Conservation (phyloP, 2,888 invertebrate species). For the Apocheima hispidaria region DNA sequence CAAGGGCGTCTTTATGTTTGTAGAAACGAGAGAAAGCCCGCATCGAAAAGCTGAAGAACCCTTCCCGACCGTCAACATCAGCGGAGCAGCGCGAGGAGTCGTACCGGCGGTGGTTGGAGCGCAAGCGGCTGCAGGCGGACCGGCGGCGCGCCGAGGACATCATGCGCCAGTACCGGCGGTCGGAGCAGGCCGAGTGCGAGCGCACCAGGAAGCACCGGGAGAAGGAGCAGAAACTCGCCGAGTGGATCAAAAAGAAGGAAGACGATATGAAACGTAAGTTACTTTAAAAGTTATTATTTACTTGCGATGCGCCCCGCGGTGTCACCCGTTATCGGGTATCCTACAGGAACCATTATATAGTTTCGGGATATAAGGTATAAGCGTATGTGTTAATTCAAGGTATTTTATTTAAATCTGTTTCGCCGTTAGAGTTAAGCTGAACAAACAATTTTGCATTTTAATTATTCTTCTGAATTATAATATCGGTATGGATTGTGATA, state of each 20-base stretch:
- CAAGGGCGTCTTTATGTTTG: neutral
- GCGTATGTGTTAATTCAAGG: too few relatives aligned
- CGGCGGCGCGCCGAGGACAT: constrained; percentile 74
- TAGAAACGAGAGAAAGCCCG: constrained; percentile 73
- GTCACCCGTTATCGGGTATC: too few relatives aligned
- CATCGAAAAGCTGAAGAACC: constrained; percentile 62
- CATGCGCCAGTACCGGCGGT: constrained; percentile 66
- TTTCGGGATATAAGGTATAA: too few relatives aligned
- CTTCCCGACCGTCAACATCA: constrained; percentile 57
- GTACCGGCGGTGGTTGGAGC: constrained; percentile 83
- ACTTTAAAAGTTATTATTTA: too few relatives aligned
- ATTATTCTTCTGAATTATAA: too few relatives aligned
- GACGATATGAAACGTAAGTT: constrained; percentile 84
- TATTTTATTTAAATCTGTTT: too few relatives aligned
- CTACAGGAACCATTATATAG: too few relatives aligned
- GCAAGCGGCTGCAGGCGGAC: constrained; percentile 75
- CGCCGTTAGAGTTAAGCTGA: too few relatives aligned
- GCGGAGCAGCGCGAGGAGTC: constrained; percentile 80
- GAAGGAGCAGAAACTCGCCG: constrained; percentile 80
- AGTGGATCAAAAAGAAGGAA: constrained; percentile 87
- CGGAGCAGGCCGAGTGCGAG: constrained; percentile 71
- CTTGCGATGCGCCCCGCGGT: too few relatives aligned
- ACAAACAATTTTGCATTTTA: too few relatives aligned
- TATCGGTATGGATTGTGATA: too few relatives aligned
- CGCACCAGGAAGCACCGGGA: constrained; percentile 66